A percentile compares a stretch with the other conserved stretches of the same genome.
These are phyloP conservation scores for Blennius ocellaris DNA, from an alignment of 2,113 vertebrate genomes.

Conservation along the genomic window DNA sequence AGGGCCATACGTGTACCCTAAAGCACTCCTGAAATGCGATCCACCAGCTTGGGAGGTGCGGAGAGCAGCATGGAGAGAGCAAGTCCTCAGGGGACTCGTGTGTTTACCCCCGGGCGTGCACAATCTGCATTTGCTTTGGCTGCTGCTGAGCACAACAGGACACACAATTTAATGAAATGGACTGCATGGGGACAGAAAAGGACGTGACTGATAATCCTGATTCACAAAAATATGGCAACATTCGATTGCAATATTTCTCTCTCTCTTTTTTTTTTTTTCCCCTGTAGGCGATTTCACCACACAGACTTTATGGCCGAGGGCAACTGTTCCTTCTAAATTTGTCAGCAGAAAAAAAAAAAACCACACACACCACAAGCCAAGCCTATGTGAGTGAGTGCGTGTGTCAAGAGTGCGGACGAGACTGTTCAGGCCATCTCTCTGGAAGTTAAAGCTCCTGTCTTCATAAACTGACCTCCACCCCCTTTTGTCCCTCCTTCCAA, in stretches of 20 bases:
- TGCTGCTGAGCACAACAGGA: slow-evolving; percentile 55
- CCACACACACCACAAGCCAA: no score
- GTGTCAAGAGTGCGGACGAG: slow-evolving; percentile 30
- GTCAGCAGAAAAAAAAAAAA: slow-evolving; percentile 41
- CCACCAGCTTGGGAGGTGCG: slow-evolving; percentile 40
- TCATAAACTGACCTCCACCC: slow-evolving; percentile 23
- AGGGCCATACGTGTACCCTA: slow-evolving; percentile 49
- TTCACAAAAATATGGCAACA: slow-evolving; percentile 14
- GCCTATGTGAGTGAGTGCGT: slow-evolving; percentile 28
- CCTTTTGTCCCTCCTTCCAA: slow-evolving; percentile 17
- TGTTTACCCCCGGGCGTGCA: slow-evolving; percentile 51
- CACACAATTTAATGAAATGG: slow-evolving; percentile 48
- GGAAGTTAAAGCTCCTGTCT: not conserved
- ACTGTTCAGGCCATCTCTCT: slow-evolving; percentile 34
- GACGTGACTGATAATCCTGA: slow-evolving; percentile 15
- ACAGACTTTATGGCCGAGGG: slow-evolving; percentile 39
- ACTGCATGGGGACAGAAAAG: slow-evolving; percentile 12
- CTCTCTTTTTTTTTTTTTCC: slow-evolving; percentile 3
- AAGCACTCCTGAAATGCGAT: slow-evolving; percentile 64
- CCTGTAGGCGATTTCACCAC: slow-evolving; percentile 12
- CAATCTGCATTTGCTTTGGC: slow-evolving; percentile 59
- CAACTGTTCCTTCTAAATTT: slow-evolving; percentile 79
- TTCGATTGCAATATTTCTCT: slow-evolving; percentile 8
- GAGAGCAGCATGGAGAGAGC: slow-evolving; percentile 12
- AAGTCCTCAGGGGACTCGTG: slow-evolving; percentile 35